These are phyloP conservation scores for Petromus typicus DNA, from an alignment of 2,113 vertebrate species.

Conservation along the genomic window DNA sequence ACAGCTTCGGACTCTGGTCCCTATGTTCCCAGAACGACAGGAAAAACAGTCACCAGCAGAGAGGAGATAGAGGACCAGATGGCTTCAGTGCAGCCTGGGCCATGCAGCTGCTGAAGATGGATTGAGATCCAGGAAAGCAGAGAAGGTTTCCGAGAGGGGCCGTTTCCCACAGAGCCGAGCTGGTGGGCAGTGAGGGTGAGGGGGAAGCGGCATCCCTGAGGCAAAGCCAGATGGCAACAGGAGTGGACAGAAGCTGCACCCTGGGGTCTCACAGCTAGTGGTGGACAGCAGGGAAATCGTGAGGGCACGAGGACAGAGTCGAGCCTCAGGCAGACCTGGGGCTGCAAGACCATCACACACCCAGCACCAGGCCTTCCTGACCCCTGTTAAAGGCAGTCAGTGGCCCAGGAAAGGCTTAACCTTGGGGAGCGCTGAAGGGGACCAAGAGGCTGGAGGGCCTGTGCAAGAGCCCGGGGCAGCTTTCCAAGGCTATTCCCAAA, in stretches of 20 bases:
- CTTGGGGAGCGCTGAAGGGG: too few relatives aligned
- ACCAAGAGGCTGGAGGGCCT: neutral
- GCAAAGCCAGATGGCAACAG: neutral
- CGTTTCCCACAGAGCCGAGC: too few relatives aligned
- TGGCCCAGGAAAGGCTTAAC: neutral
- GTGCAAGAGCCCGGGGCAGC: rapidly evolving
- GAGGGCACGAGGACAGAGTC: neutral
- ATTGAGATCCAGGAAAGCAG: neutral
- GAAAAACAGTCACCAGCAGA: neutral
- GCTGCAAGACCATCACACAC: too few relatives aligned
- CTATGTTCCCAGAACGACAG: neutral
- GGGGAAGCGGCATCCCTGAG: neutral
- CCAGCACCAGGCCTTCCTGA: neutral
- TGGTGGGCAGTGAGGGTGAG: too few relatives aligned
- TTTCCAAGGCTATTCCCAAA: neutral
- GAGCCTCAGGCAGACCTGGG: neutral
- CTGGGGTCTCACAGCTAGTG: neutral
- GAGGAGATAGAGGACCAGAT: neutral
- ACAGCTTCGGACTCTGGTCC: neutral
- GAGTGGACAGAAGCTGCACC: neutral
- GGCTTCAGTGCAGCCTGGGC: neutral
- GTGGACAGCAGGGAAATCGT: neutral
- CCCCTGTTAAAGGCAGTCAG: neutral
- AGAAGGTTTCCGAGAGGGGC: neutral
- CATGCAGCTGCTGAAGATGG: neutral